Base-by-base conservation (phyloP, 2,797 vertebrate genomes). In the Danio albolineatus region DNA sequence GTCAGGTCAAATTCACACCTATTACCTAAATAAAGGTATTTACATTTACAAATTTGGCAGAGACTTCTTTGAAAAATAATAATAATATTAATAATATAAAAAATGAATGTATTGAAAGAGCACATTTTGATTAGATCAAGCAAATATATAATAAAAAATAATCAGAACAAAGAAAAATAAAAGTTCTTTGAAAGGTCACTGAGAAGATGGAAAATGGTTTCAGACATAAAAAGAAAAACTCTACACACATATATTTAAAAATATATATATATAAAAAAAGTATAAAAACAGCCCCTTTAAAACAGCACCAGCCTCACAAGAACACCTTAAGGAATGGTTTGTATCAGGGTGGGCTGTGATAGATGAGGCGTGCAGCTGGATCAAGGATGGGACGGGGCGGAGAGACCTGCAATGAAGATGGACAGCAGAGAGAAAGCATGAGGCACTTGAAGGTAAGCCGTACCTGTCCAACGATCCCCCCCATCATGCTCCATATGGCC, bases 381-480 rank as follows among this genome's bases (percentile, higher is more conserved):
- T 61, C 77, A 79, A 79, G 67, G 67, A 70, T 71, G 38, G 77
- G 57, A 79, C 72, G 57, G 59, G 57, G 77, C 46, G 62, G 59
- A 56, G 64, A 39, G 36, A 76, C 8, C 39, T 0, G 8, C 51
- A 65, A 46, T 61, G 65, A 75, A 83, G 78, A 77, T 80, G 62
- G 51, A 60, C 19, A 54, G 56, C 14, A 49, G 41, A 56, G 54
- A 71, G 53, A 61, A 73, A 21, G 48, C 48, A 74, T 57, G 48
- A 70, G 57, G 56, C 7, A 2, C 10, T 28, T 79, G 77, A 79
- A 79, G 67, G 67, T 64, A 70, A 78, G 71, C 46, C 49, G 28
- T 92, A 98, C 98, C 96, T 99, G 97, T 59, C 96, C 96, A 83
- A 96, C 91, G 82, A 99, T 96, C 89, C 95, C 94, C 38, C 97